Evolutionary conservation across 2,888 invertebrate genomes (phyloP).

Genomic region (Anthrax anthrax): DNA sequence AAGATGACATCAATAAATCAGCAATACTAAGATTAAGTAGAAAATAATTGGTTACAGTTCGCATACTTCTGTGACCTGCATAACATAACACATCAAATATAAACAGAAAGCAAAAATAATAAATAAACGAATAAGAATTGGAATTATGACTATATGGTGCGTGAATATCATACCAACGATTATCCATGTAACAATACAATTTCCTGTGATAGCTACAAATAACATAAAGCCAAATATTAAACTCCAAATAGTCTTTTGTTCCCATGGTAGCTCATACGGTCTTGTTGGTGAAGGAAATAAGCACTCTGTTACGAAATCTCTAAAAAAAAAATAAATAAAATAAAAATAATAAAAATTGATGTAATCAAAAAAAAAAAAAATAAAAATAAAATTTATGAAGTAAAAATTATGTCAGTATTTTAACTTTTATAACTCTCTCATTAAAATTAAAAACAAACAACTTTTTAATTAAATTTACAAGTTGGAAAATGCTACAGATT

Average conservation of each 20-base stretch:
- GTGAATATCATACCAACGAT: slow-evolving; percentile 72
- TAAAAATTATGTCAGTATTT: no score
- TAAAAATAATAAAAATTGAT: not conserved
- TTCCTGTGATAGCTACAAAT: slow-evolving; percentile 68
- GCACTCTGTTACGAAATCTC: slow-evolving; percentile 44
- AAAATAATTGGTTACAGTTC: slow-evolving; percentile 87
- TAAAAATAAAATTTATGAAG: no score
- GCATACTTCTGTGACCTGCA: slow-evolving; percentile 66
- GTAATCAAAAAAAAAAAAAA: not conserved
- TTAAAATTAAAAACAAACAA: no score
- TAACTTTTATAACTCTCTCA: no score
- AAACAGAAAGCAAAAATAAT: no score
- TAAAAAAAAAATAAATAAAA: slow-evolving; percentile 17
- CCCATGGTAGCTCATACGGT: slow-evolving; percentile 48
- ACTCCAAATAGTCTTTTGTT: slow-evolving; percentile 58
- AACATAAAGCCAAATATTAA: slow-evolving; percentile 63
- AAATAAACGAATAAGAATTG: no score
- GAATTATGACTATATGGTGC: no score
- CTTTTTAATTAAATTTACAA: no score
- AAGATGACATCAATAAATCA: slow-evolving; percentile 71
- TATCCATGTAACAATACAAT: slow-evolving; percentile 87
- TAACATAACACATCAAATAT: no score
- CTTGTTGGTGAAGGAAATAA: slow-evolving; percentile 39
- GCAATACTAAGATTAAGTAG: slow-evolving; percentile 78
- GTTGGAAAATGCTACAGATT: no score